Base-by-base conservation (phyloP, 2,888 invertebrate species). In the Eutolmus rufibarbis region DNA sequence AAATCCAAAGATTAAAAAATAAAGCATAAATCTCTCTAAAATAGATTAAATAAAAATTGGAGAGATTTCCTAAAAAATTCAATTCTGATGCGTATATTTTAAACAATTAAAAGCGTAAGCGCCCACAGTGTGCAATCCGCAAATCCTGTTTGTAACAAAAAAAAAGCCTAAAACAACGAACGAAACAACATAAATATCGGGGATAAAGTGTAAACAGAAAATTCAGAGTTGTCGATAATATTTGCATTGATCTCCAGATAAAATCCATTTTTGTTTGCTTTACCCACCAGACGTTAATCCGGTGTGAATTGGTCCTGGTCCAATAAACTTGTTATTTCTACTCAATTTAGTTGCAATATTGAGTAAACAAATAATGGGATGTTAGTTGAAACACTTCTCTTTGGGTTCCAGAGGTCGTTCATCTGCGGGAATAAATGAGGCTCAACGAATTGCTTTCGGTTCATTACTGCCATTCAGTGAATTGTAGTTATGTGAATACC, bases 341-440 rank as follows among this genome's bases (percentile, higher is more conserved):
- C 57, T 23, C 82, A 66, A 82, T 82, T 82, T 57, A 66, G 82
- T 82, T 66, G 51, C 82, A 37, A 82, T 82, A 66, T 82, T 82
- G 82, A 82, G 82, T 82, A 82, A 82, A 51, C 82, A 82, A 82
- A 82, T 82, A 82, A 79, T 51, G 82, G 82, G 37, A 66, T 82
- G 82, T 82, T 57, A 82, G 57, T 82, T 57, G 82, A 82, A 82
- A 82, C 82, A 82, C 82, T 82, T 82, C 57, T 57, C 40, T 82
- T 82, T 66, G 37, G 37, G 40, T 82, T 81, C 56, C n/a, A 31
- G 46, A 46, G 19, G 46, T 31, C 79, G 56, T 79, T 46, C 28
- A 51, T 79, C 40, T 34, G 51, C 57, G 56, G 57, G 51, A 37
- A 66, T 66, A 56, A 82, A 82, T 82, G 82, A 51, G 56, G 81